These are phyloP conservation scores for Ibycter americanus DNA, from an alignment of 2,797 vertebrate species.

Conservation along the genomic window DNA sequence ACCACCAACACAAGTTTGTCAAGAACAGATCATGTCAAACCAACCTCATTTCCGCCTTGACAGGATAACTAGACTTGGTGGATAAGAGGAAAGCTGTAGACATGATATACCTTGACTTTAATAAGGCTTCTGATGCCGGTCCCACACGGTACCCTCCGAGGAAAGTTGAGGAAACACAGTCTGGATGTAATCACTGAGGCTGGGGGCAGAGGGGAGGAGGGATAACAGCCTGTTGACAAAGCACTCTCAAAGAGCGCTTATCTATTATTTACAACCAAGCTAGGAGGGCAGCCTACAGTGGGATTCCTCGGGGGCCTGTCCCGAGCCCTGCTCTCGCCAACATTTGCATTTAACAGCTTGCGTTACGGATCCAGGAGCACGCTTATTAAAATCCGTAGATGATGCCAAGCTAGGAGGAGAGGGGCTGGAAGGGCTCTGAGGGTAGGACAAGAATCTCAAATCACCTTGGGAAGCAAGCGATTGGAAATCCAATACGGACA, in stretches of 20 bases:
- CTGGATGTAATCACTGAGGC: constrained; percentile 5
- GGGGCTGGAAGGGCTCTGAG: background rate
- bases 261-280: constrained; percentile 51
- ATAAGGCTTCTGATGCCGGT: constrained; percentile 41
- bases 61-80: constrained; percentile 60
- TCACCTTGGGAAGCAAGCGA: fast-evolving
- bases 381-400: background rate
- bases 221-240: constrained; percentile 66
- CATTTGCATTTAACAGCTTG: constrained; percentile 45
- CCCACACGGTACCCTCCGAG: background rate
- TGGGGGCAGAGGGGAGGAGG: constrained; percentile 55
- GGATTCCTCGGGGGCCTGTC: background rate
- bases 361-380: fast-evolving
- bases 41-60: constrained; percentile 64
- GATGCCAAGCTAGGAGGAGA: background rate
- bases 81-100: constrained; percentile 56
- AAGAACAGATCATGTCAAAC: constrained; percentile 67
- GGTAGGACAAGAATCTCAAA: background rate
- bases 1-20: constrained; percentile 58
- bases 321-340: background rate
- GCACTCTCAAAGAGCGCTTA: constrained; percentile 26
- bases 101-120: constrained; percentile 57
- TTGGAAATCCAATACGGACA: background rate
- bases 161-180: background rate
- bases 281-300: background rate